phyloP scores from a whole-genome alignment of 1,140 invertebrate genomes.

The fruit fly (Drosophila melanogaster) region Release_6_plus_ISO1_MT NC_004354.4:10636501-10637000 shows the following conservation, averaged over 20 bases:
- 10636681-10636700: conserved; percentile 19
- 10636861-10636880: not conserved
- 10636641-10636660: not conserved
- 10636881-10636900: not conserved
- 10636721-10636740: conserved; percentile 32
- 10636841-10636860: not conserved
- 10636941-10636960: no score
- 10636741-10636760: conserved; percentile 7
- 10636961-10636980: no score
- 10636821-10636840: conserved; percentile 1
- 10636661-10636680: not conserved
- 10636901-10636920: not conserved
- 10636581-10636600: conserved; percentile 55
- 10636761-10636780: conserved; percentile 4
- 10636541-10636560: conserved; percentile 72
- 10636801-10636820: conserved; percentile 20
- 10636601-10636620: conserved; percentile 6
- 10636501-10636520: not conserved
- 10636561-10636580: conserved; percentile 80
- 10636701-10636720: conserved; percentile 38
- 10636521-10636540: conserved; percentile 28
- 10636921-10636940: no score
- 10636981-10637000: not conserved
- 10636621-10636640: not conserved
- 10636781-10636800: conserved; percentile 14